Evolutionary conservation across 2,797 vertebrate genomes (phyloP), one percentile per base, ranked within the genome.

Genomic region (Clarias fuscus): DNA sequence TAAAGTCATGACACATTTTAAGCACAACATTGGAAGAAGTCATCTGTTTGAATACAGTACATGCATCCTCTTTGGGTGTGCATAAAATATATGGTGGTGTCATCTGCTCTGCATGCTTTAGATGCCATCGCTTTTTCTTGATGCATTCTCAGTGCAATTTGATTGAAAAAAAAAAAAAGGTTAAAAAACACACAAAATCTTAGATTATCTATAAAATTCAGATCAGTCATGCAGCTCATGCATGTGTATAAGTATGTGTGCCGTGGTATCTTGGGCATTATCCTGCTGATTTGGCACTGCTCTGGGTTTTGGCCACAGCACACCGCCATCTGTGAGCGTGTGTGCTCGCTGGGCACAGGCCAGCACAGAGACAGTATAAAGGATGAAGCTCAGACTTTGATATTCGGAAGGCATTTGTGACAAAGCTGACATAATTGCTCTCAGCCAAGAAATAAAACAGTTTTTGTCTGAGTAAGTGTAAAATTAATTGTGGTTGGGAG

Each of bases 261-360:
- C 59, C 4, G 56, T 82, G 48, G 37, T 68, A 30, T 87, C 56
- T 37, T 84, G 64, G 58, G 37, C 37, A 64, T 78, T 71, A 59
- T 79, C 86, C 65, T 84, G 86, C 86, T 80, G 67, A 7, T 14
- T 80, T 84, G 67, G 82, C 82, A 84, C 75, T 56, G 22, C 17
- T 80, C 24, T 64, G 67, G n/a, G 58, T 76, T 87, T 84, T 84
- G 82, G 75, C 86, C 30, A n/a, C 59, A 72, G 58, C 40, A 62
- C 67, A 37, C 20, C 73, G 76, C 82, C 86, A 84, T 87, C 82
- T 87, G 86, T 80, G 86, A 53, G 67, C 17, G 53, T 79, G 27
- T 56, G 56, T 64, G 64, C 75, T 53, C n/a, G 7, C 15, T 40
- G n/a, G 22, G 68, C 20, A 61, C 27, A 65, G 59, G 64, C 30